phyloP scores from a whole-genome alignment of 2,113 vertebrate genomes.

The Hemiscyllium ocellatum region DNA sequence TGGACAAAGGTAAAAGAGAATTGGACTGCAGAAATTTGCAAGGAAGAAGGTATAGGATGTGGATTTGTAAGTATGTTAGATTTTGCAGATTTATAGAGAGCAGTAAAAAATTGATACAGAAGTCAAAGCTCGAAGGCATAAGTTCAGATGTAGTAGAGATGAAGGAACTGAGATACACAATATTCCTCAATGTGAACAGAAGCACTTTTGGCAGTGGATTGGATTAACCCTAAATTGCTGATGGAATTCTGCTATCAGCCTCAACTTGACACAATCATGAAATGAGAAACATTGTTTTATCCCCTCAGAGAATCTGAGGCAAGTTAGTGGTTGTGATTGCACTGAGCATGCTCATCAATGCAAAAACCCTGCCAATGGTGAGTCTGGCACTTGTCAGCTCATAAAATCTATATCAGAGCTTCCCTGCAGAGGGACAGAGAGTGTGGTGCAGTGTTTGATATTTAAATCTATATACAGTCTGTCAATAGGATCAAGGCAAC shows the following conservation, averaged over 20 bases:
- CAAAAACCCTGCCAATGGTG: not conserved
- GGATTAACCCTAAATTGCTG: not conserved
- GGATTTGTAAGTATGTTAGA: not conserved
- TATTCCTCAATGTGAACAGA: not conserved
- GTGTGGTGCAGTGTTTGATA: not conserved
- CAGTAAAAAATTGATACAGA: not conserved
- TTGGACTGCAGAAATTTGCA: not conserved
- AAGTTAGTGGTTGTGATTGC: not conserved
- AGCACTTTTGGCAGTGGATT: not conserved
- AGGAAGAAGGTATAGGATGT: not conserved
- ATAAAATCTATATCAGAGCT: not conserved
- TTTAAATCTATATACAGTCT: slow-evolving; percentile 10
- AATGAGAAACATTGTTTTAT: not conserved
- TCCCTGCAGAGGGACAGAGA: not conserved
- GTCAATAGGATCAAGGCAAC: slow-evolving; percentile 26
- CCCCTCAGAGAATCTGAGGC: not conserved
- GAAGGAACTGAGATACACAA: not conserved
- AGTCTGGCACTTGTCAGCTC: not conserved
- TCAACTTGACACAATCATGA: not conserved
- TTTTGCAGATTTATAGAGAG: not conserved
- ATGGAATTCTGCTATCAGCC: not conserved
- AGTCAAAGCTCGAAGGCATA: not conserved
- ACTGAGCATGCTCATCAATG: not conserved
- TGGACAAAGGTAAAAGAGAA: not conserved
- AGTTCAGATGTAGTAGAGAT: not conserved